Base-by-base conservation (phyloP, 2,888 invertebrate species). In the Rotaria magnacalcarata region DNA sequence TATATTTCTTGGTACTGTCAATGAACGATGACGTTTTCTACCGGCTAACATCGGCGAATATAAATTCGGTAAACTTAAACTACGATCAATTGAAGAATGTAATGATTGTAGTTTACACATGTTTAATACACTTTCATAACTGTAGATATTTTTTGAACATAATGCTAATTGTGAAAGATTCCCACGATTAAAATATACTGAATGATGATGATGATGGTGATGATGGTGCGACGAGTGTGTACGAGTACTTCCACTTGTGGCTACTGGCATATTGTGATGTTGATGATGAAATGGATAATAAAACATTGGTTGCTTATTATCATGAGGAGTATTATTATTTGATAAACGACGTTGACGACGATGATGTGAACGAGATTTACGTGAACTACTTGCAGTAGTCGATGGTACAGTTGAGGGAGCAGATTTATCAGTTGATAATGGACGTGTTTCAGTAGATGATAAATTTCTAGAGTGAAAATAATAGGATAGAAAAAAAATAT, bases 231-330 rank as follows among this genome's bases (percentile, higher is more conserved):
- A 24, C 47, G 80, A 47, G 14, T 80, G 80, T n/a, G 43, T 8
- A 47, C 80, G 47, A 14, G 34, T 10, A n/a, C 47, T n/a, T 14
- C n/a, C n/a, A 80, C 47, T 11, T 24, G 47, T 11, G 11, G 24
- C 2, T n/a, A 10, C 0, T 80, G 43, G 80, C 24, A 47, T 2
- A 80, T 80, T 43, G n/a, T 47, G 47, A 47, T 80, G 80, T 80
- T 80, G 80, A 80, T 80, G 80, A 80, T 47, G 80, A 80, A 80
- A 34, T 80, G 80, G 80, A 80, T 80, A 80, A 80, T 80, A 47
- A 14, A 47, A 21, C n/a, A 80, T 41, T 24, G 14, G 10, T 24
- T 16, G 43, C 47, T 47, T 47, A 80, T 47, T 47, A 47, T 43
- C 47, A n/a, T 80, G 24, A 24, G 43, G 0, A 5, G 24, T n/a